Base-by-base conservation (phyloP, 2,888 invertebrate species). In the Disparrhopalites patrizii region DNA sequence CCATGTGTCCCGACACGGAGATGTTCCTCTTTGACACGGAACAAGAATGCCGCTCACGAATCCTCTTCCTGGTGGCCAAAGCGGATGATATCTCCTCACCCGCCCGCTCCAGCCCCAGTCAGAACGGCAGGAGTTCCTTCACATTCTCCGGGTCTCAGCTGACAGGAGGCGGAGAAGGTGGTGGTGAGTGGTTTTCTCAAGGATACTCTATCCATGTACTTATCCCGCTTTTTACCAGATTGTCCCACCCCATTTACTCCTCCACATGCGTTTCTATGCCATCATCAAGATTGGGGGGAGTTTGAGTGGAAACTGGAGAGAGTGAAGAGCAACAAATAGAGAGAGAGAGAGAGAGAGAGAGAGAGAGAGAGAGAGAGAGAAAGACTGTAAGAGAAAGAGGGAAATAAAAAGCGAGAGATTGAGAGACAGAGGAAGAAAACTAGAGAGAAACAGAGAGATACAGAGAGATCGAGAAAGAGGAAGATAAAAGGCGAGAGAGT, bases 21-120 rank as follows among this genome's bases (percentile, higher is more conserved):
- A 65, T 73, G 67, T 73, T 73, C 52, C 69, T 73, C 1, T 73
- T 73, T 52, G 70, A 73, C 57, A 62, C 70, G 31, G 68, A 70
- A 43, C 51, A 61, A 25, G 55, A 65, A 8, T 73, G 73, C 65
- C 65, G 63, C 15, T 68, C 70, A 18, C 62, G 70, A 36, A 71
- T 71, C 61, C 66, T 66, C 58, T 67, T 71, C 65, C 69, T 73
- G 55, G 69, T 70, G 10, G 70, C 73, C 79, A 7, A 13, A n/a
- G 23, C 5, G n/a, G 47, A 47, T 47, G n/a, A 18, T n/a, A 47
- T 47, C 47, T 40, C 40, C 13, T 15, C 13, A 40, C n/a, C n/a
- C n/a, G n/a, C n/a, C n/a, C n/a, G n/a, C n/a, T n/a, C n/a, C n/a
- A n/a, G n/a, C n/a, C n/a, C n/a, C n/a, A n/a, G n/a, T n/a, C n/a